Percentiles rank a stretch among this genome's conserved stretches.
Conservation (phyloP, 2,797 vertebrate genomes). For the Parotocinclus haroldoi region DNA sequence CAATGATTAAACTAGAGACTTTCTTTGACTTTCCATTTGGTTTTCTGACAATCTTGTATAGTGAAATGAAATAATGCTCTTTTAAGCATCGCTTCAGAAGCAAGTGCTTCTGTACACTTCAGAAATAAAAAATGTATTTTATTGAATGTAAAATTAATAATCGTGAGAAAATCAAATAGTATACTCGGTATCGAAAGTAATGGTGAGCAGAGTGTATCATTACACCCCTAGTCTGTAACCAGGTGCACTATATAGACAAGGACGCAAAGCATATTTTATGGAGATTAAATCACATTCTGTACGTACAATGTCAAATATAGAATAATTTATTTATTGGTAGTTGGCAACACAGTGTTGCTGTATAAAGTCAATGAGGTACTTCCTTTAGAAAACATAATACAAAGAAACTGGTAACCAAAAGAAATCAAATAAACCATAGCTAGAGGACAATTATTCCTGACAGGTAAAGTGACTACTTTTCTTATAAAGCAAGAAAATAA, state of each 20-base stretch:
- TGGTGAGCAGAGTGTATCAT: too few relatives aligned
- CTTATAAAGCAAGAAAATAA: conserved; percentile 48
- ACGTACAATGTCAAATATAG: conserved; percentile 66
- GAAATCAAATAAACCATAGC: conserved; percentile 18
- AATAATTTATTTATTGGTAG: conserved; percentile 65
- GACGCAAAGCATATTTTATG: too few relatives aligned
- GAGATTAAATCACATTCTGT: not conserved
- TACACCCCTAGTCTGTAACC: not conserved
- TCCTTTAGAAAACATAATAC: conserved; percentile 51
- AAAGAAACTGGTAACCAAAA: conserved; percentile 37
- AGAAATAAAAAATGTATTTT: too few relatives aligned
- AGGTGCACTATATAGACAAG: not conserved
- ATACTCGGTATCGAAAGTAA: too few relatives aligned
- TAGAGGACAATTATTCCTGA: conserved; percentile 22
- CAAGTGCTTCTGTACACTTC: too few relatives aligned
- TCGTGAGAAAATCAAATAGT: too few relatives aligned
- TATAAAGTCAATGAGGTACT: conserved; percentile 68
- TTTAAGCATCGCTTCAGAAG: too few relatives aligned
- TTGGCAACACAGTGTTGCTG: conserved; percentile 53
- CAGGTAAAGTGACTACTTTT: conserved; percentile 34
- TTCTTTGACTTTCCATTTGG: too few relatives aligned
- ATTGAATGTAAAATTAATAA: too few relatives aligned
- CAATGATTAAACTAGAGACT: too few relatives aligned
- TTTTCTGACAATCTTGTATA: too few relatives aligned
- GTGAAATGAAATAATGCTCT: too few relatives aligned